Evolutionary conservation across 2,797 vertebrate genomes (phyloP).

Genomic region (Phoebastria nigripes): DNA sequence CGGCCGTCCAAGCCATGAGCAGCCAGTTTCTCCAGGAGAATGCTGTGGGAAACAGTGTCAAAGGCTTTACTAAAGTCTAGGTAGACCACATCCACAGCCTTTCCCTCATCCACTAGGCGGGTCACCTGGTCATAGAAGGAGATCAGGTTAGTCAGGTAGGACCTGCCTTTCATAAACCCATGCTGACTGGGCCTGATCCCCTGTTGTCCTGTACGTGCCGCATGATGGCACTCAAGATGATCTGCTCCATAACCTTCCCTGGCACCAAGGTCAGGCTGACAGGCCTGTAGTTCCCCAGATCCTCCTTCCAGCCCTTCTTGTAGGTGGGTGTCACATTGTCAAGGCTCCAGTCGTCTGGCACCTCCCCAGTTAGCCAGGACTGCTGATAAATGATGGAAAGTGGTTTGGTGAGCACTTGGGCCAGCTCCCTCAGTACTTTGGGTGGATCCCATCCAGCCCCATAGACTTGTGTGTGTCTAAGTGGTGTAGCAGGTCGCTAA

Average conservation of each 20-base stretch:
- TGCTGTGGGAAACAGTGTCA: not conserved
- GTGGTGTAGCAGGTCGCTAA: not conserved
- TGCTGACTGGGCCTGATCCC: not conserved
- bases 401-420: fast-evolving
- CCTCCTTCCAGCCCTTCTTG: not conserved
- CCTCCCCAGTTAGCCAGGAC: not conserved
- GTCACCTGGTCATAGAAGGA: too few species aligned
- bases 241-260: not conserved
- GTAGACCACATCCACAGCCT: too few species aligned
- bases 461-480: not conserved
- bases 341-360: not conserved
- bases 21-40: not conserved
- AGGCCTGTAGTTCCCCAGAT: not conserved
- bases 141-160: too few species aligned
- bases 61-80: not conserved
- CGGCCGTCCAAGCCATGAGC: not conserved
- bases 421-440: not conserved
- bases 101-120: too few species aligned
- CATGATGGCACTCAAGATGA: not conserved
- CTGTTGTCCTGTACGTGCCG: not conserved
- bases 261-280: not conserved
- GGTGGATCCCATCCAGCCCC: not conserved
- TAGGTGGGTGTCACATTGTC: not conserved
- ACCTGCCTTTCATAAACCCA: too few species aligned
- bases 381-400: not conserved